These are phyloP conservation scores for Sphyrna mokarran DNA, from an alignment of 2,113 vertebrate genomes.

Conservation along the genomic window DNA sequence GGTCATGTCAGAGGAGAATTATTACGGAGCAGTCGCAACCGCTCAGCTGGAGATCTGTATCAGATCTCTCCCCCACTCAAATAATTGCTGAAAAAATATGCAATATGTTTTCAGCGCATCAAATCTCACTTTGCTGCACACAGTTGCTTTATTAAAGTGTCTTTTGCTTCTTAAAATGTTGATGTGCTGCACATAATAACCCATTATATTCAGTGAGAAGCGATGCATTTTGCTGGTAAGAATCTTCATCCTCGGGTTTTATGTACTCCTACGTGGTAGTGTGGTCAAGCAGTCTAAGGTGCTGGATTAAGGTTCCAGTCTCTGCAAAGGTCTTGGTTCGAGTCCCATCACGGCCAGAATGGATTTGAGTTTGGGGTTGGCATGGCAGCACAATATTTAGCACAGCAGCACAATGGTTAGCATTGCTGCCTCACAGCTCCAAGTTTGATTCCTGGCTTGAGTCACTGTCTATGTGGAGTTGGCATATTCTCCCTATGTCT, in stretches of 20 bases:
- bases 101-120: not conserved
- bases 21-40: not conserved
- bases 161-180: not conserved
- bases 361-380: too few relatives aligned
- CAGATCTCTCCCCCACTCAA: not conserved
- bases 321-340: not conserved
- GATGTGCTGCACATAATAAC: not conserved
- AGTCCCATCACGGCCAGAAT: slow-evolving; percentile 17
- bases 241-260: too few relatives aligned
- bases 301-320: slow-evolving; percentile 21
- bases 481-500: too few relatives aligned
- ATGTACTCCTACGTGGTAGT: not conserved
- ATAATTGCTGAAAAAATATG: not conserved
- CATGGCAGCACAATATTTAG: too few relatives aligned
- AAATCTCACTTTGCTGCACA: not conserved
- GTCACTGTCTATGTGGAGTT: too few relatives aligned
- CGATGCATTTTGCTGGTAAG: too few relatives aligned
- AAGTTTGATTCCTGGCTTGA: too few relatives aligned
- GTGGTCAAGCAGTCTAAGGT: slow-evolving; percentile 23
- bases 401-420: too few relatives aligned
- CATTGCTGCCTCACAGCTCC: too few relatives aligned
- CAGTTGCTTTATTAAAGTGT: not conserved
- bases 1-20: not conserved
- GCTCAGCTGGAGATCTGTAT: not conserved
- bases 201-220: not conserved